Evolutionary conservation across 2,888 invertebrate species (phyloP), one percentile per base, ranked within the genome.

Genomic region (Campoletis raptor): DNA sequence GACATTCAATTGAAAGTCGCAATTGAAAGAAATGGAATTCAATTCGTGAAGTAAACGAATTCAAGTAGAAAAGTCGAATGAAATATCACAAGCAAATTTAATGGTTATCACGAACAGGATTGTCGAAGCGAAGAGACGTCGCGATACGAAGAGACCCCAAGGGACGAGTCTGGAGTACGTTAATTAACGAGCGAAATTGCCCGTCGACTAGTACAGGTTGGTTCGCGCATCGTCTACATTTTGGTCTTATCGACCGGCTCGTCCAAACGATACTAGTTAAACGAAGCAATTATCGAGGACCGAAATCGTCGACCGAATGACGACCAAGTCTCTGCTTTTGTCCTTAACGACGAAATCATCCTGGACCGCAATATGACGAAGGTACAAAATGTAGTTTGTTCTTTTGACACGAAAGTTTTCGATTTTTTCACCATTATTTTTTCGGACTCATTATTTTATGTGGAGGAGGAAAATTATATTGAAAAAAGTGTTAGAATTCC

Each of bases 111-210:
- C 24, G 40, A 57, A 79, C 9, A 10, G 61, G 15, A 69, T 76
- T 57, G 18, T 72, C 73, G 77, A 70, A 40, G 77, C 67, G 70
- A 37, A 54, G 54, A 57, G 69, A 24, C 42, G 73, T 77, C 36
- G 40, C 36, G 54, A 57, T 45, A 30, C 78, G 30, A 48, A 80
- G 93, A 76, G 81, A 81, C 18, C 42, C 21, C 40, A 30, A 54
- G 79, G 81, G 78, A 21, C 36, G 61, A 37, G 66, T 37, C 81
- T 87, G 79, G 81, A 84, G 83, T 80, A 81, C 82, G 78, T 85
- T 87, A 87, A 87, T 88, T 89, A 89, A 87, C 85, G 61, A 84
- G 83, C 70, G 77, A 85, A 87, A 88, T 88, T 86, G 86, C 74
- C 82, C 85, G 79, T 87, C 87, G 69, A 83, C 77, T 74, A 81